Conservation (phyloP, 2,888 invertebrate genomes). For the Callimorpha dominula region DNA sequence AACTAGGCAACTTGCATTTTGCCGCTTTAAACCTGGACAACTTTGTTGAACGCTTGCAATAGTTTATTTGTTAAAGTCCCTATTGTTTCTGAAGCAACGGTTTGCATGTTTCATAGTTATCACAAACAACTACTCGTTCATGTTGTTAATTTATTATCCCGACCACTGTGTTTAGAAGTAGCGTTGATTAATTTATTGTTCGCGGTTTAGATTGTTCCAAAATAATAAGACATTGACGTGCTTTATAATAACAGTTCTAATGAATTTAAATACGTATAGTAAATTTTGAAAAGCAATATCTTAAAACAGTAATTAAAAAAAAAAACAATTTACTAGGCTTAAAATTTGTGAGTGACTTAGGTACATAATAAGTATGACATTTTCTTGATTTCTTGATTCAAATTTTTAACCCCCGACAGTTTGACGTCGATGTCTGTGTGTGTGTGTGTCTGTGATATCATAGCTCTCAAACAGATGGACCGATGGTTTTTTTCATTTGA, state of each 20-base stretch:
- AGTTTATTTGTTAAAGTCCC: conserved; percentile 49
- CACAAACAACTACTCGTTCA: conserved; percentile 46
- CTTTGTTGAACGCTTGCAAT: conserved; percentile 43
- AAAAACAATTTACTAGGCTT: too few species aligned
- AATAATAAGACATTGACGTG: conserved; percentile 32
- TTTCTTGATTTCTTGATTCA: too few species aligned
- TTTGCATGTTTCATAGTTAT: conserved; percentile 42
- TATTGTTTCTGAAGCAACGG: conserved; percentile 33
- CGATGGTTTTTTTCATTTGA: too few species aligned
- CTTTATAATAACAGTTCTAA: conserved; percentile 13
- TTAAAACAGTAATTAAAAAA: too few species aligned
- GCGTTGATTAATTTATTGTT: conserved; percentile 36
- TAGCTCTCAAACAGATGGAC: too few species aligned
- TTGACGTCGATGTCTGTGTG: too few species aligned
- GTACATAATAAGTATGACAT: too few species aligned
- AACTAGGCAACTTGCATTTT: conserved; percentile 29
- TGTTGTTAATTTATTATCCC: conserved; percentile 44
- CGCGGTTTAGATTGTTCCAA: conserved; percentile 17
- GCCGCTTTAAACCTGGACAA: conserved; percentile 39
- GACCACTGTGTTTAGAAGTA: conserved; percentile 23
- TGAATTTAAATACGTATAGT: not conserved
- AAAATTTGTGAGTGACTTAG: too few species aligned
- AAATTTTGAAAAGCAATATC: too few species aligned
- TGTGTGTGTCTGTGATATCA: too few species aligned
- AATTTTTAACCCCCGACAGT: too few species aligned